These are phyloP conservation scores for Tetramorium bicarinatum DNA, from an alignment of 2,888 invertebrate genomes.

Conservation along the genomic window DNA sequence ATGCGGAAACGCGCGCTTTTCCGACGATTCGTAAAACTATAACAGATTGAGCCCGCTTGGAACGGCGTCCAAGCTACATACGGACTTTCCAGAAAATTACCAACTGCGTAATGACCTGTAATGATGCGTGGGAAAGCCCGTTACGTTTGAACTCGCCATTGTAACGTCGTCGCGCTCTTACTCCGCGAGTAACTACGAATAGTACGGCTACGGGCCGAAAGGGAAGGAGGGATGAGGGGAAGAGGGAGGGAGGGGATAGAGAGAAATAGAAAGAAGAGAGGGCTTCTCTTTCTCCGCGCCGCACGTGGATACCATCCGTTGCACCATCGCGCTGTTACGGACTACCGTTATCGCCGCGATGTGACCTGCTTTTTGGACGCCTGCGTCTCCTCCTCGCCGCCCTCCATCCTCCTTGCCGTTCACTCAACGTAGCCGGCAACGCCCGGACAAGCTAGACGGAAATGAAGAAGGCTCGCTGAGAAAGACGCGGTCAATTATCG, in stretches of 20 bases:
- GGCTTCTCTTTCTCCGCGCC: conserved; percentile 70
- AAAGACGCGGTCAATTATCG: conserved; percentile 40
- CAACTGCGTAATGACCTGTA: conserved; percentile 41
- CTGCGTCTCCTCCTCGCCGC: conserved; percentile 44
- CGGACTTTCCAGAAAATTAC: conserved; percentile 53
- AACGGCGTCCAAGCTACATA: conserved; percentile 20
- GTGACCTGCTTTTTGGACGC: conserved; percentile 79
- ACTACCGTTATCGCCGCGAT: conserved; percentile 80
- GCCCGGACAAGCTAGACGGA: conserved; percentile 61
- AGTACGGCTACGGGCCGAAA: not conserved
- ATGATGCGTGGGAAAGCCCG: conserved; percentile 62
- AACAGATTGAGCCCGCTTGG: conserved; percentile 14
- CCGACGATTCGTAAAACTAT: conserved; percentile 1
- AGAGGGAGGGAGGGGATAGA: not conserved
- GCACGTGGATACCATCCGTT: conserved; percentile 70
- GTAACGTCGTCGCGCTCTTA: conserved; percentile 25
- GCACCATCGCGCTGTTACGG: conserved; percentile 65
- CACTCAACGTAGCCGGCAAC: conserved; percentile 8
- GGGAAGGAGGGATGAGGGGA: not conserved
- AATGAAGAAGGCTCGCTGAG: conserved; percentile 29
- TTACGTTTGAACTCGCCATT: conserved; percentile 44
- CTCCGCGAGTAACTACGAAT: conserved; percentile 36
- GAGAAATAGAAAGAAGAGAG: not conserved
- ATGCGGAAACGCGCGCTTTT: conserved; percentile 19
- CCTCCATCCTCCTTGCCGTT: conserved; percentile 16